Base-by-base conservation (phyloP, 1,140 invertebrate species). In the Polypedilum pembai region DNA sequence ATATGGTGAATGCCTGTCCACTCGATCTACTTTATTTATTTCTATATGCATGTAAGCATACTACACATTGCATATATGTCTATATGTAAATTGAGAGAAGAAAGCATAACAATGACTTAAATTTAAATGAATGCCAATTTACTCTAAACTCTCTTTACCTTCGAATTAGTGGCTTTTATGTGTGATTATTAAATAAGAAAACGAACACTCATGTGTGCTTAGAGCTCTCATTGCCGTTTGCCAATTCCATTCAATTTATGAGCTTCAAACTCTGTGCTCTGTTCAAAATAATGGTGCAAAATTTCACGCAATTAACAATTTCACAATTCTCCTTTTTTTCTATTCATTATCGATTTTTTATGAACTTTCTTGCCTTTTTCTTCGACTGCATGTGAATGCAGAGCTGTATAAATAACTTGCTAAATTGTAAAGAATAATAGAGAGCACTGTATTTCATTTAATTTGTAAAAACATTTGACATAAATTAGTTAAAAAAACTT, bases 231-330 rank as follows among this genome's bases (percentile, higher is more conserved):
- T 56, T 56, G 8, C n/a, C n/a, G n/a, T n/a, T 45, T 15, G 12
- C 45, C 45, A 56, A 56, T 56, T 56, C 45, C 45, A 56, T 56
- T 56, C 45, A 56, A 56, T 56, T 56, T 56, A 56, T 56, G 45
- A 56, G 41, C 45, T 56, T 15, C 24, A 33, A 56, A 15, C 45
- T 56, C 45, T n/a, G 4, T 12, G 4, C 45, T 56, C 45, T n/a
- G 12, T 56, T 56, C 12, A 4, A n/a, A 15, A n/a, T 56, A 56
- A 56, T 56, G 45, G 45, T 15, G 45, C 45, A 56, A 56, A 56
- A 56, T 56, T 56, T 56, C 45, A 56, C 45, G 45, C 45, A 56
- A 56, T 56, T 56, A n/a, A 56, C 45, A 56, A 56, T 56, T 56
- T 56, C 45, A 56, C 45, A 56, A 56, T 56, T 15, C 15, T 45